phyloP scores from a whole-genome alignment of 2,888 invertebrate species.

The Osmoderma eremita region DNA sequence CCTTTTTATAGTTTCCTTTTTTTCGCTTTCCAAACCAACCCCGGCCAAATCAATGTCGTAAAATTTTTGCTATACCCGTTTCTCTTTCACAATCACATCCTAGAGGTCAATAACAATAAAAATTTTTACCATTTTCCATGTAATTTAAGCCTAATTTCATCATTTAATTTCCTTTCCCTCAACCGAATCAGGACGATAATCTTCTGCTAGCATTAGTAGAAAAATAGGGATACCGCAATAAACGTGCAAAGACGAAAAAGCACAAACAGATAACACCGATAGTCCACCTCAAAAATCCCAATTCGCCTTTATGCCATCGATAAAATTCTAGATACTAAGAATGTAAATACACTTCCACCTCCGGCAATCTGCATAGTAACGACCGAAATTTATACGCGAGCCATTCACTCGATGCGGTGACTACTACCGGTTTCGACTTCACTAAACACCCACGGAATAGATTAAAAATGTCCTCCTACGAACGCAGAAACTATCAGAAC shows the following conservation, averaged over 20 bases:
- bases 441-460: conserved; percentile 40
- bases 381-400: conserved; percentile 49
- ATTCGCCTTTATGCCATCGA: conserved; percentile 31
- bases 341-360: conserved; percentile 53
- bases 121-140: conserved; percentile 31
- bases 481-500: conserved; percentile 16
- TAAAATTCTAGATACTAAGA: conserved; percentile 49
- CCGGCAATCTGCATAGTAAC: conserved; percentile 52
- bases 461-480: conserved; percentile 35
- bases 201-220: background rate
- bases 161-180: conserved; percentile 16
- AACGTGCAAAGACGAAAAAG: conserved; percentile 8
- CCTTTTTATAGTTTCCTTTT: background rate
- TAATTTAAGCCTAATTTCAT: conserved; percentile 26
- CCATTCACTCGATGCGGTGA: conserved; percentile 32
- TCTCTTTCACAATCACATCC: background rate
- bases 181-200: conserved; percentile 10
- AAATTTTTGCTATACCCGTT: background rate
- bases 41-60: too few relatives aligned
- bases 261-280: conserved; percentile 8
- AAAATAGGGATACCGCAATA: conserved; percentile 3
- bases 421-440: conserved; percentile 43
- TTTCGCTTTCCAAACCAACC: background rate
- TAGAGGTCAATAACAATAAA: conserved; percentile 30
- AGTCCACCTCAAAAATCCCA: conserved; percentile 25